phyloP scores from a whole-genome alignment of 2,113 vertebrate genomes.

The Symphodus melops region DNA sequence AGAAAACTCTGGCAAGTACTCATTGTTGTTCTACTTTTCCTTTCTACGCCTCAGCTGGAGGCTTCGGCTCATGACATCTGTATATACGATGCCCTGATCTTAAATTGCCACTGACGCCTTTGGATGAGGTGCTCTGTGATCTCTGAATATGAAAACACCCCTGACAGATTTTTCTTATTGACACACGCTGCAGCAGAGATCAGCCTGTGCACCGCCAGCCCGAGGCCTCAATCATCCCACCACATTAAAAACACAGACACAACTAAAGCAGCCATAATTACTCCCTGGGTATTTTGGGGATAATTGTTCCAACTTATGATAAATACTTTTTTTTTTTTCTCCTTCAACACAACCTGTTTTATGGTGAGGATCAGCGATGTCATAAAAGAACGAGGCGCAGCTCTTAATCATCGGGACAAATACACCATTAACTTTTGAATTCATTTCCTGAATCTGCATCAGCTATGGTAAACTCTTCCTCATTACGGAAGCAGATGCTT shows the following conservation, averaged over 20 bases:
- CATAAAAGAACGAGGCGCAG: conserved; percentile 66
- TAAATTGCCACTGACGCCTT: conserved; percentile 89
- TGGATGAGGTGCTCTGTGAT: conserved; percentile 87
- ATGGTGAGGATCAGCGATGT: conserved; percentile 74
- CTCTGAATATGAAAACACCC: conserved; percentile 86
- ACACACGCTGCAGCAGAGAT: conserved; percentile 78
- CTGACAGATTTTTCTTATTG: conserved; percentile 86
- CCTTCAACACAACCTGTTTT: conserved; percentile 61
- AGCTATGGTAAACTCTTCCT: conserved; percentile 79
- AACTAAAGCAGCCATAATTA: conserved; percentile 70
- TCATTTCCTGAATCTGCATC: conserved; percentile 78
- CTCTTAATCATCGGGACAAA: conserved; percentile 84
- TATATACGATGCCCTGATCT: conserved; percentile 88
- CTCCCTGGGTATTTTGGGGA: conserved; percentile 60
- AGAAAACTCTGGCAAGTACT: conserved; percentile 84
- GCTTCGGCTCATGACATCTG: conserved; percentile 86
- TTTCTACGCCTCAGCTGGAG: conserved; percentile 88
- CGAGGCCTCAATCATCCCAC: conserved; percentile 31
- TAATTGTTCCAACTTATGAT: conserved; percentile 72
- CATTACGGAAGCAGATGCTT: conserved; percentile 82
- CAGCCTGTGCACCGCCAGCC: conserved; percentile 32
- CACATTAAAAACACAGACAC: conserved; percentile 51
- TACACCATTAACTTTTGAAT: conserved; percentile 82
- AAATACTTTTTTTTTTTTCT: conserved; percentile 37
- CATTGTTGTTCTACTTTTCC: conserved; percentile 83